These are phyloP conservation scores for Alouatta palliata DNA, from an alignment of 2,113 vertebrate genomes.

Conservation along the genomic window DNA sequence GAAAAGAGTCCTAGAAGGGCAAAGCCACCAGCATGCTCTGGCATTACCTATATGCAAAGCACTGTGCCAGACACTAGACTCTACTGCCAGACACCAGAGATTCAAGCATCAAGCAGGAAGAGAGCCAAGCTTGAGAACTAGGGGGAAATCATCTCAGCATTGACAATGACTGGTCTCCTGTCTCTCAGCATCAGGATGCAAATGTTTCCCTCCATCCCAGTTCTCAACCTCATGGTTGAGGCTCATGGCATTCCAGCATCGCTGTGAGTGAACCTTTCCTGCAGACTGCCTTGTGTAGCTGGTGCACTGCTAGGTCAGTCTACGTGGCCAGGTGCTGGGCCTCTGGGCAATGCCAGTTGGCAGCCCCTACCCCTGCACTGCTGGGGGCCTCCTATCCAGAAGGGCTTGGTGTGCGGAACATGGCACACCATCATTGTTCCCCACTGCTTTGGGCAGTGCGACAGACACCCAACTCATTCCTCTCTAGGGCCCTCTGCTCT, in stretches of 20 bases:
- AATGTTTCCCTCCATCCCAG: too few relatives aligned
- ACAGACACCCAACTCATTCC: too few relatives aligned
- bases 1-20: background rate
- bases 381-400: background rate
- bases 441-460: background rate
- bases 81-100: background rate
- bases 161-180: background rate
- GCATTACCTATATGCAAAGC: background rate
- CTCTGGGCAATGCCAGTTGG: background rate
- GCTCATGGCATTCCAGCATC: rapidly evolving
- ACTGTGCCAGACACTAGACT: background rate
- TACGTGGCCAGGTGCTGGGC: background rate
- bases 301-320: background rate
- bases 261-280: rapidly evolving
- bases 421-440: rapidly evolving
- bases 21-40: background rate
- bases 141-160: background rate
- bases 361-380: background rate
- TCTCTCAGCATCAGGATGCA: background rate
- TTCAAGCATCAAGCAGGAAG: background rate
- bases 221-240: background rate
- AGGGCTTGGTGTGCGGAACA: background rate
- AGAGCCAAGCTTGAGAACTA: background rate
- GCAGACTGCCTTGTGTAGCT: background rate
- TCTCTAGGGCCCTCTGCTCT: background rate